Evolutionary conservation across 92 coral and sea anemone genomes (phyloP).

Genomic region (Umimayanthus chanpuru): DNA sequence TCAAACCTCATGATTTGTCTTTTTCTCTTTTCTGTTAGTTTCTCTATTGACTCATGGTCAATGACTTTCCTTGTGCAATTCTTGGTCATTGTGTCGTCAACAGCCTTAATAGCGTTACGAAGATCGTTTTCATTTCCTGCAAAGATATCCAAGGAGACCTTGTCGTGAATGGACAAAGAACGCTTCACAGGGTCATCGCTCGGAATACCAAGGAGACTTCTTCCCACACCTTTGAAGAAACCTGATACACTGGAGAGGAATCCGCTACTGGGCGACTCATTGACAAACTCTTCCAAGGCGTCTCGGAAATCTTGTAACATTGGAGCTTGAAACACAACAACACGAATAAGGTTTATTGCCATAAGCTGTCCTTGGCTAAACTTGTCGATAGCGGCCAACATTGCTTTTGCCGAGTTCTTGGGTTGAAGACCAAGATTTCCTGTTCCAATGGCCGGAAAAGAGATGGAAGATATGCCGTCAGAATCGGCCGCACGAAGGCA

Average conservation of each 20-base stretch:
- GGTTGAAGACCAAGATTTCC: conserved; percentile 49
- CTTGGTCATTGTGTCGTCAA: conserved; percentile 44
- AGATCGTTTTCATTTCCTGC: conserved; percentile 51
- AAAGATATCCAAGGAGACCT: conserved; percentile 34
- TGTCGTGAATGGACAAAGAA: conserved; percentile 1
- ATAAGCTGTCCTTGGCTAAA: conserved; percentile 59
- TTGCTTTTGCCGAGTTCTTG: conserved; percentile 60
- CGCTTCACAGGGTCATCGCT: background rate
- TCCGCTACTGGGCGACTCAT: conserved; percentile 6
- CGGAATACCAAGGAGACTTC: background rate
- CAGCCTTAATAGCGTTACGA: conserved; percentile 37
- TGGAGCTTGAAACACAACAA: conserved; percentile 62
- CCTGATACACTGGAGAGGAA: conserved; percentile 9
- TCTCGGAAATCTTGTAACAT: conserved; percentile 57
- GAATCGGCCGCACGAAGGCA: conserved; percentile 58
- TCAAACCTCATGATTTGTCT: conserved; percentile 44
- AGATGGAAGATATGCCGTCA: conserved; percentile 49
- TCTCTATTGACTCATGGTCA: conserved; percentile 51
- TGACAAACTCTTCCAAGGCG: conserved; percentile 54
- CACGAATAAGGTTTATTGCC: conserved; percentile 53
- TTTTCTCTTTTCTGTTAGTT: conserved; percentile 56
- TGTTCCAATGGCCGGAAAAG: conserved; percentile 83
- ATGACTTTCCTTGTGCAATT: conserved; percentile 57
- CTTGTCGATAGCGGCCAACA: conserved; percentile 59
- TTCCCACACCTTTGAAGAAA: background rate